phyloP scores from a whole-genome alignment of 1,140 invertebrate species.

The Calephelis virginiensis region DNA sequence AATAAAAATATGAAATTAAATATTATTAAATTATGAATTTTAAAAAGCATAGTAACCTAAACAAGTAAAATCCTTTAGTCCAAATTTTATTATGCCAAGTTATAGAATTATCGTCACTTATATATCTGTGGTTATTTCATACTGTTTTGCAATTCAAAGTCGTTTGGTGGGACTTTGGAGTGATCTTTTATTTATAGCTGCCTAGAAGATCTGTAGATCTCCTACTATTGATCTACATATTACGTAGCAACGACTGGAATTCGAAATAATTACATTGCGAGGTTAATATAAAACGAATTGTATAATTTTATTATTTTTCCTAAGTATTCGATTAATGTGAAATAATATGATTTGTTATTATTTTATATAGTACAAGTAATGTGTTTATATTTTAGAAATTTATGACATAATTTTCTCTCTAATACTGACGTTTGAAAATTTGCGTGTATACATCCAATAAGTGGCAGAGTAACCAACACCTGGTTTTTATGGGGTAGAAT shows the following conservation, averaged over 20 bases:
- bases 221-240: slow-evolving; percentile 41
- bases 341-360: no score
- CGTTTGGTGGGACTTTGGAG: slow-evolving; percentile 58
- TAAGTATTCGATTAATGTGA: no score
- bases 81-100: slow-evolving; percentile 13
- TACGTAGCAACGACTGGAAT: no score
- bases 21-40: neutral
- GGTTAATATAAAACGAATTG: neutral
- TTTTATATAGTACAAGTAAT: no score
- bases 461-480: no score
- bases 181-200: slow-evolving; percentile 76
- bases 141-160: slow-evolving; percentile 71
- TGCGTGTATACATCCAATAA: no score
- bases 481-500: no score
- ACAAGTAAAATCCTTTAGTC: neutral
- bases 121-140: slow-evolving; percentile 14
- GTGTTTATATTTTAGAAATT: no score
- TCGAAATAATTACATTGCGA: neutral
- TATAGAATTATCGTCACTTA: slow-evolving; percentile 1
- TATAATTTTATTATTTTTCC: no score
- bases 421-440: no score
- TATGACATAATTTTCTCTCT: no score
- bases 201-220: slow-evolving; percentile 43
- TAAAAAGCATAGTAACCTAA: neutral
- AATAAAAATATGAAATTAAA: no score